A percentile compares a stretch with the other conserved stretches of the same genome.
Conservation (phyloP, 1,140 invertebrate genomes). For the Drosophila simulans region DNA sequence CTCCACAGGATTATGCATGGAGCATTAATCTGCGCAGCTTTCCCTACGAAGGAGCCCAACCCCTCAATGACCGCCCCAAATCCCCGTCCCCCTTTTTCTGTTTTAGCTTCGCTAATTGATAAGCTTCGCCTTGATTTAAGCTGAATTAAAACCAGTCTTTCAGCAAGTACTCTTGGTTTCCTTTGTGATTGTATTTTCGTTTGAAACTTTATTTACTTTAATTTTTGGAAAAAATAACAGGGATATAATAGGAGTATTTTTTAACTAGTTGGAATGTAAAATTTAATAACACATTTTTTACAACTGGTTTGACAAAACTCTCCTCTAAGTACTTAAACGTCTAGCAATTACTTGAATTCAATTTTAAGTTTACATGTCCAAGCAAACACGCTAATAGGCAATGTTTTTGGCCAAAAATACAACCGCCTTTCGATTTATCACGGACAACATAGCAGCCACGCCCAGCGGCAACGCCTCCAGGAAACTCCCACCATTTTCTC, state of each 20-base stretch:
- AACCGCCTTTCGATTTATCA: conserved; percentile 29
- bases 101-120: conserved; percentile 18
- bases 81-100: background rate
- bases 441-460: conserved; percentile 10
- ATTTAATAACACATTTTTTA: background rate
- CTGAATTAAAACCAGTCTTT: background rate
- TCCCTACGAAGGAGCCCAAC: background rate
- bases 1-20: conserved; percentile 20
- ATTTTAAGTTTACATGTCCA: background rate
- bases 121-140: conserved; percentile 7
- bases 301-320: background rate
- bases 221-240: no score
- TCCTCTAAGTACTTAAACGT: background rate
- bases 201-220: no score
- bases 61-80: background rate
- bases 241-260: no score
- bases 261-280: background rate
- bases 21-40: conserved; percentile 16
- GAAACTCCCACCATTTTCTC: background rate
- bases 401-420: conserved; percentile 21
- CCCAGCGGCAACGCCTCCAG: conserved; percentile 5
- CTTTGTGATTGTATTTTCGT: background rate
- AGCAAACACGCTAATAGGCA: conserved; percentile 1
- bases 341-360: background rate
- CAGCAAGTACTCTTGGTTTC: background rate